Evolutionary conservation across 2,888 invertebrate genomes (phyloP), one percentile per base, ranked within the genome.

Genomic region (Ochropleura leucogaster): DNA sequence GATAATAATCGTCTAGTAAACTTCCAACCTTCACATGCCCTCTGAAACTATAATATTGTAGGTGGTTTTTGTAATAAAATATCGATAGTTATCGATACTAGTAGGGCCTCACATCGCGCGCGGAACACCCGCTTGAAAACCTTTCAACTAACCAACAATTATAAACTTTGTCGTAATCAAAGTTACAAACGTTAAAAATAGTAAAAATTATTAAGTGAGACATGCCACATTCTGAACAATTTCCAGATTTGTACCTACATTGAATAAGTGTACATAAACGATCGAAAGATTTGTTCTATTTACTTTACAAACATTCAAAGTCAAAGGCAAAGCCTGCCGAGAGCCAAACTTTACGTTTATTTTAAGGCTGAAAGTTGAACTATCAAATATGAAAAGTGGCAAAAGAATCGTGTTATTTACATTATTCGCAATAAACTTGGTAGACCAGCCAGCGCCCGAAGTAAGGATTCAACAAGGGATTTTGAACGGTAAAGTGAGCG

Each of bases 381-480:
- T n/a, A 69, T 69, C 62, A 55, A 77, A 74, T 40, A 73, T 78
- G 62, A 78, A 59, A 84, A 88, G 83, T 75, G 82, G 74, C 64
- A 92, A 91, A 80, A 88, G 86, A 71, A 74, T 94, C 70, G 87
- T 93, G 71, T 83, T 94, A 72, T 93, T 94, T 82, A 91, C 92
- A 49, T 87, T 94, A 30, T 89, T 94, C 63, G 91, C 89, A 18
- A 89, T 91, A 84, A 93, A 93, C 80, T 85, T 94, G 73, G 88
- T 94, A 46, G 92, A 94, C 30, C 92, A 94, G 71, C 93, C 93
- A 60, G 89, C 94, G 0, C 94, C 92, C 1, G 90, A 92, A 82
- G 89, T 94, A 12, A 85, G 46, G 1, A 90, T 93, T 18, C 91
- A 89, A 10, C 94, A 93, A 89, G 92, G 94, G 20, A 88, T 77